phyloP scores from a whole-genome alignment of 2,113 vertebrate species.

The Phocoena phocoena region DNA sequence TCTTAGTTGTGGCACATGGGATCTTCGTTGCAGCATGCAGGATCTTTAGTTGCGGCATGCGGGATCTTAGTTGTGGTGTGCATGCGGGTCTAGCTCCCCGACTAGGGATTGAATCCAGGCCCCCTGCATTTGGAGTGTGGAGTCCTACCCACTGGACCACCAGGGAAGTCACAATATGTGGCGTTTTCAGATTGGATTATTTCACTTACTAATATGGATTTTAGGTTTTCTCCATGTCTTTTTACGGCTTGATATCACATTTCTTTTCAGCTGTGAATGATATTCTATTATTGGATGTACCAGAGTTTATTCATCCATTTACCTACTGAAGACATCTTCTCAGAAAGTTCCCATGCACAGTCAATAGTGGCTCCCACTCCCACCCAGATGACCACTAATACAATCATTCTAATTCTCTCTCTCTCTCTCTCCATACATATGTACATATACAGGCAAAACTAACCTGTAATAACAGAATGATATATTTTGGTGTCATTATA shows the following conservation, averaged over 20 bases:
- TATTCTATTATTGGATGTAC: background rate
- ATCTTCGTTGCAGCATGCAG: too few relatives aligned
- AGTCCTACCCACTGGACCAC: too few relatives aligned
- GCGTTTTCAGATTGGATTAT: background rate
- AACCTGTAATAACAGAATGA: background rate
- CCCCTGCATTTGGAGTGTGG: too few relatives aligned
- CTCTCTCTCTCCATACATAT: background rate
- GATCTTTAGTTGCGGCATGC: too few relatives aligned
- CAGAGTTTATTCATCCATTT: background rate
- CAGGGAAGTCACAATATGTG: too few relatives aligned
- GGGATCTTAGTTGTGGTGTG: too few relatives aligned
- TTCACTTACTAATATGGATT: background rate
- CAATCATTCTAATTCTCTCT: background rate
- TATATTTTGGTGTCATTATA: background rate
- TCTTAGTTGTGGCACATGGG: too few relatives aligned
- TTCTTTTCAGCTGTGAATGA: background rate
- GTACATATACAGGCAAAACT: background rate
- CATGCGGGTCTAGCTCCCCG: too few relatives aligned
- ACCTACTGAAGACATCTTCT: background rate
- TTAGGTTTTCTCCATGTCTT: background rate
- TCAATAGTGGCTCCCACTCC: background rate
- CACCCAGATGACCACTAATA: background rate
- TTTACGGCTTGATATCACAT: background rate
- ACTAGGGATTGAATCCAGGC: too few relatives aligned
- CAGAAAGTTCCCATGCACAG: background rate